Evolutionary conservation across 2,888 invertebrate species (phyloP).

Genomic region (Eupithecia subfuscata): DNA sequence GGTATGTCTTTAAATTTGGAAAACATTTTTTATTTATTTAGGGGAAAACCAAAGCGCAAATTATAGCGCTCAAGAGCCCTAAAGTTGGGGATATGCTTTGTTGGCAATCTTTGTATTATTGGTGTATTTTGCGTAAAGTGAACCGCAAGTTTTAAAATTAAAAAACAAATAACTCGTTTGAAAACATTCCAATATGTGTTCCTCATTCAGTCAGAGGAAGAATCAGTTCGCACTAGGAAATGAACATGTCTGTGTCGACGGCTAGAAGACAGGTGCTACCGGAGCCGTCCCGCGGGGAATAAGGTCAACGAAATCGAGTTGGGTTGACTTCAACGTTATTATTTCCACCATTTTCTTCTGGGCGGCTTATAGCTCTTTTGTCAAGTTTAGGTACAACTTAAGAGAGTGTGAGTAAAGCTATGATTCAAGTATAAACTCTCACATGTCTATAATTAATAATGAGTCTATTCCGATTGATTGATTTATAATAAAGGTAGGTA

Average conservation of each 20-base stretch:
- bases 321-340: constrained; percentile 21
- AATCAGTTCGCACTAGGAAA: constrained; percentile 57
- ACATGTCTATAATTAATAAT: background rate
- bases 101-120: background rate
- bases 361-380: background rate
- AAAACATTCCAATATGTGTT: no score
- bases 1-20: background rate
- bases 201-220: constrained; percentile 31
- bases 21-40: no score
- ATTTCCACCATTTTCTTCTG: constrained; percentile 12
- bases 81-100: background rate
- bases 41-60: no score
- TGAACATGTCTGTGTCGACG: constrained; percentile 58
- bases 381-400: background rate
- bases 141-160: no score
- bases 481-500: background rate
- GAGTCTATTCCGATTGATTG: background rate
- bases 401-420: background rate
- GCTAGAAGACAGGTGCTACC: constrained; percentile 49
- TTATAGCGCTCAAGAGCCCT: background rate
- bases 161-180: no score
- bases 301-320: constrained; percentile 45
- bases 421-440: background rate
- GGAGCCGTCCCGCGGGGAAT: constrained; percentile 49
- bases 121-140: no score